Conservation (phyloP, 2,797 vertebrate species). For the Odontamblyopus lacepedii region DNA sequence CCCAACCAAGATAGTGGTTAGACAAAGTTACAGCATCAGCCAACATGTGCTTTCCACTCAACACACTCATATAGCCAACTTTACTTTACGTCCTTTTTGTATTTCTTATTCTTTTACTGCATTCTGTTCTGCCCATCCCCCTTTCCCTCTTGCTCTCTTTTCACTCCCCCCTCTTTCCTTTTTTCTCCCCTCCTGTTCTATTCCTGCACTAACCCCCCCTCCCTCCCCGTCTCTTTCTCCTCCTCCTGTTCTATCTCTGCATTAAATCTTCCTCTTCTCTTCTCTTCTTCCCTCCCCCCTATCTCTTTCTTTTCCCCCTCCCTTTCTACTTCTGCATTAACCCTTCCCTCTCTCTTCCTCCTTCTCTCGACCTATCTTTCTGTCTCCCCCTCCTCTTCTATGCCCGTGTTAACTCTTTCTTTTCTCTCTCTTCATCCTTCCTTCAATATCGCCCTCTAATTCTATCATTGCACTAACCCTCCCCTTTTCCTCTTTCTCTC, state of each 20-base stretch:
- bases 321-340: slow-evolving; percentile 19
- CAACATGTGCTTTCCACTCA: background rate
- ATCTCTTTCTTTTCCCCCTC: background rate
- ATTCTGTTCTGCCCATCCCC: slow-evolving; percentile 72
- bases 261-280: background rate
- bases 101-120: slow-evolving; percentile 65
- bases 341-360: background rate
- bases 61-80: background rate
- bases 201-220: background rate
- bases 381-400: background rate
- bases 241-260: background rate
- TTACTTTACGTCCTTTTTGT: slow-evolving; percentile 46
- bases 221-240: background rate
- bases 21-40: background rate
- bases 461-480: slow-evolving; percentile 23
- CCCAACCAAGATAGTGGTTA: background rate
- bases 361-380: background rate
- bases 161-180: slow-evolving; percentile 42
- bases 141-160: slow-evolving; percentile 21
- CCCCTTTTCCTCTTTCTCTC: background rate
- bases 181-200: slow-evolving; percentile 31
- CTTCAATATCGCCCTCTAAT: background rate
- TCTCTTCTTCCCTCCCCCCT: background rate
- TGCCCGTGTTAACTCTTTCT: background rate
- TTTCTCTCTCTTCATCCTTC: background rate